Evolutionary conservation across 2,888 invertebrate genomes (phyloP).

Genomic region (Biston betularia): DNA sequence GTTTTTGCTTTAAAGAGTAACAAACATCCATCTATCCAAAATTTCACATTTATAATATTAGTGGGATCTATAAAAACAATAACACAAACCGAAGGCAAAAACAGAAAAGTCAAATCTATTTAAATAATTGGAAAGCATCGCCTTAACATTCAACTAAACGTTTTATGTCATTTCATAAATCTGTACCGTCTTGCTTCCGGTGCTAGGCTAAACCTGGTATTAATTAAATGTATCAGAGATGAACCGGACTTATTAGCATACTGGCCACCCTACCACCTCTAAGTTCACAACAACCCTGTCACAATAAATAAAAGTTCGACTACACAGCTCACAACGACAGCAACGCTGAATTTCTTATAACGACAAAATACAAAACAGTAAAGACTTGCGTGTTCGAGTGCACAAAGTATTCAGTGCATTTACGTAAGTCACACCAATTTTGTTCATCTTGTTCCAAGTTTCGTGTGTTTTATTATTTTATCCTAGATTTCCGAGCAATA

Average conservation of each 20-base stretch:
- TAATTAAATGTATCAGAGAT: constrained; percentile 60
- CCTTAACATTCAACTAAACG: constrained; percentile 57
- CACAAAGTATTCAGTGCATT: constrained; percentile 54
- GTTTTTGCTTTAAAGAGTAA: too few relatives aligned
- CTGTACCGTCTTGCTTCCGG: constrained; percentile 70
- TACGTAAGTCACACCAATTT: constrained; percentile 53
- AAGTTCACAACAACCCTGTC: constrained; percentile 14
- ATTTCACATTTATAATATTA: too few relatives aligned
- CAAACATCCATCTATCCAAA: too few relatives aligned
- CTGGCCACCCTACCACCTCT: constrained; percentile 39
- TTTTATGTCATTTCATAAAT: constrained; percentile 71
- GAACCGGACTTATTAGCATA: constrained; percentile 61
- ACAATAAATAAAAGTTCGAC: not conserved
- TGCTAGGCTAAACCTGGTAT: constrained; percentile 55
- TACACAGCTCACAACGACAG: too few relatives aligned
- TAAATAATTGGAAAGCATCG: constrained; percentile 23
- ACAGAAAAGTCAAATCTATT: not conserved
- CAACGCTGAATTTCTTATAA: not conserved
- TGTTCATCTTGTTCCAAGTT: constrained; percentile 54
- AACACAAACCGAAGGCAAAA: not conserved
- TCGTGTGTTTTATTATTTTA: constrained; percentile 67
- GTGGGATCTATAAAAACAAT: too few relatives aligned
- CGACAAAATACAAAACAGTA: constrained; percentile 13
- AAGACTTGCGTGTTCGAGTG: constrained; percentile 13
- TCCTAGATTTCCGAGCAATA: constrained; percentile 66